Base-by-base conservation (phyloP, 2,113 vertebrate genomes). In the Taxidea taxus region DNA sequence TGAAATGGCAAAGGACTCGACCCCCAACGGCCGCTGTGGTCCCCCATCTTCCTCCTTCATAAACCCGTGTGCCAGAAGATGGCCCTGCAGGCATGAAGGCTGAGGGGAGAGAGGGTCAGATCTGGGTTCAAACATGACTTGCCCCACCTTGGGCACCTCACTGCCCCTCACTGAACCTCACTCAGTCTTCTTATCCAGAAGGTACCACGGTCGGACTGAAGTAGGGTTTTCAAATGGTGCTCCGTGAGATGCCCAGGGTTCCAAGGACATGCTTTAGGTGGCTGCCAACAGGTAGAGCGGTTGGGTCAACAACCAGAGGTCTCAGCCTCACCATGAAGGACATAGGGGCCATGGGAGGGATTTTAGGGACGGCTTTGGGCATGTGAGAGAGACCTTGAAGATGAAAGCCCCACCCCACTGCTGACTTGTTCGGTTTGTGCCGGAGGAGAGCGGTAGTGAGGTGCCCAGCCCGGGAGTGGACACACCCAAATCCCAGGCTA, bases 361-460 rank as follows among this genome's bases (percentile, higher is more conserved):
- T 16, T 58, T n/a, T 25, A 27, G 49, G 42, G 75, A 27, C 74
- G 2, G 42, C 74, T 47, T 44, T 47, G 42, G 42, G 68, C 37
- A 42, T 2, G 0, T 0, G 10, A 60, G 31, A 60, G 31, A 66
- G 86, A 27, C 56, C 25, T 7, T 6, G 27, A 42, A 9, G 44
- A 23, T 44, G 42, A n/a, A 82, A 25, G 18, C 49, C 31, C 25
- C 31, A 7, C 25, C 49, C 37, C 37, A 7, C 6, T 0, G 21
- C 27, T 3, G 5, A 5, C 74, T 49, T 18, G 2, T 0, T 0
- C 2, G 6, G 66, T 49, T 2, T 58, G 29, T 56, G 42, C 54
- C 4, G 15, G 34, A 18, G 74, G 37, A 6, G 1, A 77, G n/a
- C 10, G 11, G 78, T 8, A 42, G 2, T 7, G 42, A 42, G 86